Evolutionary conservation across 2,797 vertebrate genomes (phyloP).

Genomic region (Darevskia nairensis): DNA sequence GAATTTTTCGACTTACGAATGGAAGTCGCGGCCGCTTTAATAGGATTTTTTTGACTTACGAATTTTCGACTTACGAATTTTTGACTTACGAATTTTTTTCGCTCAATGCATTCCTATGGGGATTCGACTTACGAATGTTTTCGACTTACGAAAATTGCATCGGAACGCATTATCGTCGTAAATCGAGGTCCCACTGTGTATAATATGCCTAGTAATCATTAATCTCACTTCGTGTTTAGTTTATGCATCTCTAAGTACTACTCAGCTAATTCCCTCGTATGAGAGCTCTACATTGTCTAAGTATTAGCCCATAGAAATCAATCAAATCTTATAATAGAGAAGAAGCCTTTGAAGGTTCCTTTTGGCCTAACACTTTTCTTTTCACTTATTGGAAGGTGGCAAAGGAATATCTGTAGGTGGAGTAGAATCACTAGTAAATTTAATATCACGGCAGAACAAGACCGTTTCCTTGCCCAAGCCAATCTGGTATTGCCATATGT

Average conservation of each 20-base stretch:
- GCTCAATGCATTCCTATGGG: no score
- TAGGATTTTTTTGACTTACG: no score
- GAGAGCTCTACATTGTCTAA: neutral
- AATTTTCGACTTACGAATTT: no score
- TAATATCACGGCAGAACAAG: slow-evolving; percentile 2
- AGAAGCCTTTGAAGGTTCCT: neutral
- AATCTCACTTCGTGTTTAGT: neutral
- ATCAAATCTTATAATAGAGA: neutral
- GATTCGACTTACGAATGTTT: no score
- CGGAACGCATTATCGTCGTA: no score
- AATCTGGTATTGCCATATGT: slow-evolving; percentile 13
- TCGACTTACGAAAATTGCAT: no score
- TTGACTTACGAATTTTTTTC: no score
- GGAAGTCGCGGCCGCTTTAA: no score
- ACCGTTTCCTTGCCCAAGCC: neutral
- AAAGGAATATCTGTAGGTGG: neutral
- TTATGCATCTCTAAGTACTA: neutral
- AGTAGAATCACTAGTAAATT: neutral
- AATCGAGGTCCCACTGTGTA: no score
- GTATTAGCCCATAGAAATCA: neutral
- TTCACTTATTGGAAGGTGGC: neutral
- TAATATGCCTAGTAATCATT: neutral
- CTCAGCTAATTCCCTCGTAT: neutral
- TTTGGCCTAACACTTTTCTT: neutral
- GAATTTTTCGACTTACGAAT: no score